Evolutionary conservation across 2,113 vertebrate genomes (phyloP).

Genomic region (Stictonetta naevosa): DNA sequence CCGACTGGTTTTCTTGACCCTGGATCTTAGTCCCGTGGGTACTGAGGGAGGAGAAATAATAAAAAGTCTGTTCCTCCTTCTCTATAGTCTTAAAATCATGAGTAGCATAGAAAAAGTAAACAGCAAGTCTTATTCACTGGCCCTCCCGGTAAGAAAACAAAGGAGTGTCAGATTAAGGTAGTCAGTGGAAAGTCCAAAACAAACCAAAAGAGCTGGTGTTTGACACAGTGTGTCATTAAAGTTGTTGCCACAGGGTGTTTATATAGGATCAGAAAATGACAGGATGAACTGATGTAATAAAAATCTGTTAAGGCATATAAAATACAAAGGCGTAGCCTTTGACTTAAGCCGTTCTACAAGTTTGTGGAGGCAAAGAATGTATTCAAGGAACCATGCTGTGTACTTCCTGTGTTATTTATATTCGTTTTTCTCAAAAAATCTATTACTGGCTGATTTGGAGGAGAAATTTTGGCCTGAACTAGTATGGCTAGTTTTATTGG

Average conservation of each 20-base stretch:
- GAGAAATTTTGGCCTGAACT: not conserved
- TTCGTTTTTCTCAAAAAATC: not conserved
- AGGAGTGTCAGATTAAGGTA: slow-evolving; percentile 54
- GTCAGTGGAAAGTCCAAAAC: slow-evolving; percentile 33
- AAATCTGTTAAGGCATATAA: not conserved
- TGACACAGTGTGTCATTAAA: not conserved
- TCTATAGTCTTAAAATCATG: not conserved
- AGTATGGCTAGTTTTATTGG: not conserved
- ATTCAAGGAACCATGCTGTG: not conserved
- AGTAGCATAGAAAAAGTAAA: not conserved
- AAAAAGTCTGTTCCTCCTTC: not conserved
- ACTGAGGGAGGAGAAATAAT: not conserved
- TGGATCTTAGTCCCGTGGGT: not conserved
- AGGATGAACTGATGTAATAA: not conserved
- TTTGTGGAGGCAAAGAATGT: not conserved
- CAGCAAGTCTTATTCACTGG: slow-evolving; percentile 9
- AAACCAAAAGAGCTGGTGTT: slow-evolving; percentile 48
- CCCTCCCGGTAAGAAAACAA: slow-evolving; percentile 66
- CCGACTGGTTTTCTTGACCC: not conserved
- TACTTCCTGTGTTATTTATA: not conserved
- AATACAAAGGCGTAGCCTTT: not conserved
- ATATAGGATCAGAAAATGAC: not conserved
- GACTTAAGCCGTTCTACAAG: not conserved
- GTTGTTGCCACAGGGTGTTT: slow-evolving; percentile 10
- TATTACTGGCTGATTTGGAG: not conserved